Evolutionary conservation across 2,888 invertebrate species (phyloP), one percentile per base, ranked within the genome.

Genomic region (Caenorhabditis wallacei): DNA sequence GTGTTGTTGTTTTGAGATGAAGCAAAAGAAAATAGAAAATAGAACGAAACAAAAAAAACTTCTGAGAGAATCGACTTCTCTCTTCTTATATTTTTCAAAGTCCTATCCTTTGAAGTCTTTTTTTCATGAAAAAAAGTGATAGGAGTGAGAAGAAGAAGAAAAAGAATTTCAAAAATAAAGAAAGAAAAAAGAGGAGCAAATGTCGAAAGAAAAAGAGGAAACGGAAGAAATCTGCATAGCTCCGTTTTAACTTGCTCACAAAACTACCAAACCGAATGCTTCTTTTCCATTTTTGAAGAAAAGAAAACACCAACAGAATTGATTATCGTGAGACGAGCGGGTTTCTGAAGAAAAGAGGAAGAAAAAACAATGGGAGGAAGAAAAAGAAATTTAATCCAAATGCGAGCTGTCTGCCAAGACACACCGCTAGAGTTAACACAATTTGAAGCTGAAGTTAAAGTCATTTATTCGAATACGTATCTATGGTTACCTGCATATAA

Each of bases 201-300:
- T 56, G 64, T 64, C 72, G 30, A 18, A 40, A 63, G 22, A 13
- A 4, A 16, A 40, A 11, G 8, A 16, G 16, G 43, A 74, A 74
- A 16, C 63, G 72, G 63, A 59, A 72, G 71, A 61, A 72, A 72
- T 72, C 61, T 72, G 61, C 71, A 63, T 61, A 53, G 61, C 71
- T 46, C 53, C 10, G 35, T 48, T 71, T 59, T 71, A 48, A 56
- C 56, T 43, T 20, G 56, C 59, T 51, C 59, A 26, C n/a, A 64
- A n/a, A 64, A 35, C 48, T 64, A 13, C 20, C 30, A 30, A 46
- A 63, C 48, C 1, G n/a, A 61, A 61, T 63, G 61, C 46, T 13
- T 26, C 46, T 26, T 35, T 11, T 30, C 20, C 35, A 16, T 48
- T 37, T 22, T 48, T 30, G 56, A 24, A 30, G 30, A 48, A 56